These are phyloP conservation scores for Acrocyrtus sp. DNA, from an alignment of 2,888 invertebrate genomes.

Conservation along the genomic window DNA sequence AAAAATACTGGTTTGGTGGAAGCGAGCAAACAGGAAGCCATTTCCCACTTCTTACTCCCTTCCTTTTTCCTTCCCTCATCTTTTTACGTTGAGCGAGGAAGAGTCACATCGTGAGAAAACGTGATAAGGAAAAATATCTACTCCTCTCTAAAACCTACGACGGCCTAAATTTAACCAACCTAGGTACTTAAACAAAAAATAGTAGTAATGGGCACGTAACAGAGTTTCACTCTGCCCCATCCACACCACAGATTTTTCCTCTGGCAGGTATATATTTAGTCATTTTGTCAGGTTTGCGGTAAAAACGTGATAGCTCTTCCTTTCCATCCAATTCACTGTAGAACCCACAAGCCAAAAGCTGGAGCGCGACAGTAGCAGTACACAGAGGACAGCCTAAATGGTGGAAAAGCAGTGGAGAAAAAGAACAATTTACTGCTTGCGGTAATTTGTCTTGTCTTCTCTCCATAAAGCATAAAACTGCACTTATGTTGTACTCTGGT, in stretches of 20 bases:
- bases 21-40: constrained; percentile 21
- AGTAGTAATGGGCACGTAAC: background rate
- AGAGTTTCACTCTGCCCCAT: background rate
- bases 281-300: background rate
- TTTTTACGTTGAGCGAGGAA: background rate
- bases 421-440: constrained; percentile 29
- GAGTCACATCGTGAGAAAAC: constrained; percentile 5
- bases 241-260: background rate
- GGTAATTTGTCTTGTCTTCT: constrained; percentile 42
- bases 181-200: background rate
- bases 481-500: background rate
- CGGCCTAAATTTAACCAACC: background rate
- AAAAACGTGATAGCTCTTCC: constrained; percentile 20
- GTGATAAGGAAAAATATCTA: constrained; percentile 15
- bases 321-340: constrained; percentile 1
- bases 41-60: background rate
- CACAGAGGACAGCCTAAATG: background rate
- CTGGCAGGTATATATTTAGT: background rate
- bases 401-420: background rate
- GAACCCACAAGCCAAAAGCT: background rate
- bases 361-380: background rate
- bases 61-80: background rate
- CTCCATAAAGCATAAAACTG: constrained; percentile 4
- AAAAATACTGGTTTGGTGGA: background rate
- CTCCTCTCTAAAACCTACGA: background rate